Percentiles rank a stretch among this genome's conserved stretches.
These are phyloP conservation scores for Leptinotarsa rubiginosa DNA, from an alignment of 2,888 invertebrate species.

Conservation along the genomic window DNA sequence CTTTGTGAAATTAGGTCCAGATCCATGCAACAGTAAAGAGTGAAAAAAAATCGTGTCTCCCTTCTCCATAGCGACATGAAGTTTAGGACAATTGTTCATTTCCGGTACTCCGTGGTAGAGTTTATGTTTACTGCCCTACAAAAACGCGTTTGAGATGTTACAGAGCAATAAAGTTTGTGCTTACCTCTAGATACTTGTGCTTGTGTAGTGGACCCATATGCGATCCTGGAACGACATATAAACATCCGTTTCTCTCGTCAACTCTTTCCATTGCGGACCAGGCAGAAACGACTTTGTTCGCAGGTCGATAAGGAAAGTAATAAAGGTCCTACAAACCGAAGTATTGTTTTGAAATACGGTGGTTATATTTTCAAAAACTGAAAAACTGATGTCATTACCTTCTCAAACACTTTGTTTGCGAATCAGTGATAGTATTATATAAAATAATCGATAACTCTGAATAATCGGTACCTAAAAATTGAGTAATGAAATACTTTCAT, in stretches of 20 bases:
- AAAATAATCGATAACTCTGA: too few relatives aligned
- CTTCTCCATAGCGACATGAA: slow-evolving; percentile 81
- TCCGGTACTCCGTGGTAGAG: slow-evolving; percentile 77
- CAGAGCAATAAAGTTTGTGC: slow-evolving; percentile 4
- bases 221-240: slow-evolving; percentile 84
- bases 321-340: slow-evolving; percentile 76
- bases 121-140: slow-evolving; percentile 70
- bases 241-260: slow-evolving; percentile 81
- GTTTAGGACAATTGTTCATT: slow-evolving; percentile 66
- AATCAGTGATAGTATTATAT: too few relatives aligned
- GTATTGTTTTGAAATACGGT: too few relatives aligned
- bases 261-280: slow-evolving; percentile 91
- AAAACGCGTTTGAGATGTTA: background rate
- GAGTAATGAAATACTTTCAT: too few relatives aligned
- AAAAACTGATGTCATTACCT: too few relatives aligned
- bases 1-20: slow-evolving; percentile 80
- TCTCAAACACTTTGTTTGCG: too few relatives aligned
- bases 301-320: slow-evolving; percentile 89
- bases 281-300: slow-evolving; percentile 80
- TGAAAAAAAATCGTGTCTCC: slow-evolving; percentile 92
- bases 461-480: too few relatives aligned
- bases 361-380: too few relatives aligned
- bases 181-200: slow-evolving; percentile 80
- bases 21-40: slow-evolving; percentile 87
- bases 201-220: slow-evolving; percentile 73